phyloP scores from a whole-genome alignment of 2,888 invertebrate genomes.

The Drosophila melanocephala region DNA sequence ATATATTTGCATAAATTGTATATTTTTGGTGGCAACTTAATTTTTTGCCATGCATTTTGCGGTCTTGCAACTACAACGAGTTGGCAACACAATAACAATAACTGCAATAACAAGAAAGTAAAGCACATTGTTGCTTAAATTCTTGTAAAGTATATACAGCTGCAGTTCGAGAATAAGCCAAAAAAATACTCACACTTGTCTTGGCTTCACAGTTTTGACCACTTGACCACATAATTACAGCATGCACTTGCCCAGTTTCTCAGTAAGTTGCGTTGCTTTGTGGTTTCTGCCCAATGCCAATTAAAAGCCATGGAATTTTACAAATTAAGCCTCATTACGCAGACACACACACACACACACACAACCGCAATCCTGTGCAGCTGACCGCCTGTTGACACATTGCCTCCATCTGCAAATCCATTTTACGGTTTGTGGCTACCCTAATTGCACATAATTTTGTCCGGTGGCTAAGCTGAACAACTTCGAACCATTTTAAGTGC shows the following conservation, averaged over 20 bases:
- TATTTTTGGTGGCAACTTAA: conserved; percentile 47
- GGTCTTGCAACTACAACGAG: conserved; percentile 56
- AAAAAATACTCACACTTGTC: conserved; percentile 25
- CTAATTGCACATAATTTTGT: conserved; percentile 74
- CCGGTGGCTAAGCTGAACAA: conserved; percentile 28
- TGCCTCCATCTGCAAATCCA: conserved; percentile 64
- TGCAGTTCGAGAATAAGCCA: conserved; percentile 21
- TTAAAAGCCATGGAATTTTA: conserved; percentile 75
- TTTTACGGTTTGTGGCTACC: conserved; percentile 67
- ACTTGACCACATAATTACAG: conserved; percentile 75
- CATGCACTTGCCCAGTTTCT: conserved; percentile 61
- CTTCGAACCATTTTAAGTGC: conserved; percentile 13
- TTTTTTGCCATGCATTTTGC: conserved; percentile 61
- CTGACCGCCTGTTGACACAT: conserved; percentile 69
- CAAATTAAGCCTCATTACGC: conserved; percentile 78
- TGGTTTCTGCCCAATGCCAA: conserved; percentile 69
- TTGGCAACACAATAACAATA: conserved; percentile 61
- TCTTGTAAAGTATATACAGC: conserved; percentile 24
- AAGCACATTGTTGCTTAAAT: conserved; percentile 29
- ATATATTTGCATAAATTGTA: conserved; percentile 29
- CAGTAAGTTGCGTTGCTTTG: conserved; percentile 56
- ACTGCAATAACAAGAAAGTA: conserved; percentile 17
- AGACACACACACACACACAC: conserved; percentile 24
- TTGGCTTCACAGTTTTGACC: conserved; percentile 48
- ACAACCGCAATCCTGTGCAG: conserved; percentile 68